Evolutionary conservation across 2,888 invertebrate species (phyloP).

Genomic region (Thereva unica): DNA sequence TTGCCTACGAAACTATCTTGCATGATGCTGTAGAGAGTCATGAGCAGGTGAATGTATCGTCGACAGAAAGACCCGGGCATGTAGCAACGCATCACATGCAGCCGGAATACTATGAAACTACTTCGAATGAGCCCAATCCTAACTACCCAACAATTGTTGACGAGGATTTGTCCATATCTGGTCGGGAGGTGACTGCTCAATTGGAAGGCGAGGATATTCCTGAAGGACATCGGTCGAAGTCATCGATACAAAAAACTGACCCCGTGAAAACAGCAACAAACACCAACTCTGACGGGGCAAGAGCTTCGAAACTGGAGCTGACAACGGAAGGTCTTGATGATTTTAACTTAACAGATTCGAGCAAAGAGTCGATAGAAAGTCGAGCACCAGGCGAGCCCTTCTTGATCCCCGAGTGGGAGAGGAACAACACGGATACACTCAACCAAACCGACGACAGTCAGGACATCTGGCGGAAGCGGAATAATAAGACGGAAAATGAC

Average conservation of each 20-base stretch:
- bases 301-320: neutral
- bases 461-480: conserved; percentile 40
- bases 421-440: conserved; percentile 34
- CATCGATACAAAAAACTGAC: neutral
- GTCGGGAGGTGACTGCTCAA: conserved; percentile 45
- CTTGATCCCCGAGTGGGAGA: conserved; percentile 40
- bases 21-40: conserved; percentile 9
- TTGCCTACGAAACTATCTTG: conserved; percentile 32
- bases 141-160: conserved; percentile 62
- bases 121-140: conserved; percentile 57
- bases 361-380: neutral
- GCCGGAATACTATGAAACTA: conserved; percentile 51
- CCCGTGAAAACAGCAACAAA: conserved; percentile 3
- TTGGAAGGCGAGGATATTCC: conserved; percentile 50
- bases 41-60: conserved; percentile 18
- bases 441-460: conserved; percentile 1
- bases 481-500: neutral
- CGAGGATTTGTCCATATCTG: conserved; percentile 58
- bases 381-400: conserved; percentile 39
- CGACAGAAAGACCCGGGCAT: conserved; percentile 30
- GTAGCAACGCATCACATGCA: conserved; percentile 6
- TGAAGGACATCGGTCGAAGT: conserved; percentile 42
- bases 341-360: neutral
- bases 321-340: conserved; percentile 24
- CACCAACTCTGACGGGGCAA: neutral